phyloP scores from a whole-genome alignment of 2,888 invertebrate genomes.

The Silvanus unidentatus region DNA sequence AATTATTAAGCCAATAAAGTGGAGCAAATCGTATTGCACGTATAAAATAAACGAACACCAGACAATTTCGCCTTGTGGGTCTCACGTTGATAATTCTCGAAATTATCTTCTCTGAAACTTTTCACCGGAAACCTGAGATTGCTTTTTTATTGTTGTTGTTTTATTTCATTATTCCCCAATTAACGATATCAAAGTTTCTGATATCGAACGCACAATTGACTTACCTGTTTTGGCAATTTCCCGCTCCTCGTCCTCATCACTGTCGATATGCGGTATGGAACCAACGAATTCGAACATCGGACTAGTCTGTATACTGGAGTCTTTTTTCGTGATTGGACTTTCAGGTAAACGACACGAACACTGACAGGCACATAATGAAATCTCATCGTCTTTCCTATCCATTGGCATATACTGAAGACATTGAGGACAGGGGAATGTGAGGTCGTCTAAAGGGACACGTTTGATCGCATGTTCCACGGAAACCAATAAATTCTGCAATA shows the following conservation, averaged over 20 bases:
- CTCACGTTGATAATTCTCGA: not conserved
- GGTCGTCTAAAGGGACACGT: slow-evolving; percentile 57
- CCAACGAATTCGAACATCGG: slow-evolving; percentile 62
- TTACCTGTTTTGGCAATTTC: slow-evolving; percentile 17
- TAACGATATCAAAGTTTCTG: too few relatives aligned
- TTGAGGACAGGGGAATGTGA: slow-evolving; percentile 56
- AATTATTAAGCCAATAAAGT: not conserved
- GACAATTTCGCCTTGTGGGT: not conserved
- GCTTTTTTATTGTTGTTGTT: too few relatives aligned
- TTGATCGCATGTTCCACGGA: slow-evolving; percentile 66
- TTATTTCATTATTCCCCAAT: too few relatives aligned
- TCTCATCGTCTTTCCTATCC: slow-evolving; percentile 38
- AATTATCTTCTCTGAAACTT: not conserved
- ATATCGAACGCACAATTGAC: too few relatives aligned
- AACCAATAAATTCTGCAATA: slow-evolving; percentile 60
- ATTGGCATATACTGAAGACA: slow-evolving; percentile 45
- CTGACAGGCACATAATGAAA: slow-evolving; percentile 39
- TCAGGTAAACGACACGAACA: slow-evolving; percentile 39
- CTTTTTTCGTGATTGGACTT: slow-evolving; percentile 40
- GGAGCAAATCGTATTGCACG: slow-evolving; percentile 3
- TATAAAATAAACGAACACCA: not conserved
- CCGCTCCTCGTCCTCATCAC: slow-evolving; percentile 58
- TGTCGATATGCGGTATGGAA: slow-evolving; percentile 66
- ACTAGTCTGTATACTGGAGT: slow-evolving; percentile 48
- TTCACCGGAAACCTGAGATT: slow-evolving; percentile 3